A percentile compares a stretch with the other conserved stretches of the same genome.
Conservation (phyloP, 2,797 vertebrate species). For the Tadarida brasiliensis region DNA sequence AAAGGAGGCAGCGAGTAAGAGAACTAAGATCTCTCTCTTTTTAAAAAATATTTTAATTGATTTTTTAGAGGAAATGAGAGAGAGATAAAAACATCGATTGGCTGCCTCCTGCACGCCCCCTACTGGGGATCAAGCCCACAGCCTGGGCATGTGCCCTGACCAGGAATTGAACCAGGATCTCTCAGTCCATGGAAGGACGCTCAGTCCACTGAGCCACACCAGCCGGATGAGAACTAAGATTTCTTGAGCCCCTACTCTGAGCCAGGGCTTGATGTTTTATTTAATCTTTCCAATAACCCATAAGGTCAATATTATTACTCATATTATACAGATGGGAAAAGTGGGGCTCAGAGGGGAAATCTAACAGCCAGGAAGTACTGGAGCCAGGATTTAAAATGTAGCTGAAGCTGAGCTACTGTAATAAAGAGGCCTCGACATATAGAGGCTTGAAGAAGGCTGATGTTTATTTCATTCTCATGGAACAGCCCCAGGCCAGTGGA, state of each 20-base stretch:
- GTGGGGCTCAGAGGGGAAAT: not conserved
- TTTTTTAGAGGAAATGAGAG: too few species aligned
- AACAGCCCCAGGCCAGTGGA: not conserved
- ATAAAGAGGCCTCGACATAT: not conserved
- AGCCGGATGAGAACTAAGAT: not conserved
- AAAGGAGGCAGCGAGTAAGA: not conserved
- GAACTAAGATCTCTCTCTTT: not conserved
- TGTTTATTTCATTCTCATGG: not conserved
- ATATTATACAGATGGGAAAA: not conserved
- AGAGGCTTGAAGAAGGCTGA: not conserved
- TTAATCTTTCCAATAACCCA: not conserved
- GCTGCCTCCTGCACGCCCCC: too few species aligned
- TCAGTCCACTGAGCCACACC: too few species aligned
- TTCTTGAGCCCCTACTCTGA: not conserved
- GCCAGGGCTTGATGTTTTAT: constrained; percentile 6
- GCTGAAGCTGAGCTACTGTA: not conserved
- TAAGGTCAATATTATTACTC: not conserved
- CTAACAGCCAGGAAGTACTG: not conserved
- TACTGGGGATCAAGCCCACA: too few species aligned
- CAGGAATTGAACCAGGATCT: too few species aligned
- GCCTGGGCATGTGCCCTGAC: too few species aligned
- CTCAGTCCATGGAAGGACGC: too few species aligned
- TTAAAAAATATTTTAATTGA: too few species aligned
- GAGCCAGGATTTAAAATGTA: not conserved
- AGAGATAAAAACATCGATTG: too few species aligned